A percentile compares a stretch with the other conserved stretches of the same genome.
Evolutionary conservation across 2,113 vertebrate species (phyloP).

Genomic region (Vulpes ferrilata): DNA sequence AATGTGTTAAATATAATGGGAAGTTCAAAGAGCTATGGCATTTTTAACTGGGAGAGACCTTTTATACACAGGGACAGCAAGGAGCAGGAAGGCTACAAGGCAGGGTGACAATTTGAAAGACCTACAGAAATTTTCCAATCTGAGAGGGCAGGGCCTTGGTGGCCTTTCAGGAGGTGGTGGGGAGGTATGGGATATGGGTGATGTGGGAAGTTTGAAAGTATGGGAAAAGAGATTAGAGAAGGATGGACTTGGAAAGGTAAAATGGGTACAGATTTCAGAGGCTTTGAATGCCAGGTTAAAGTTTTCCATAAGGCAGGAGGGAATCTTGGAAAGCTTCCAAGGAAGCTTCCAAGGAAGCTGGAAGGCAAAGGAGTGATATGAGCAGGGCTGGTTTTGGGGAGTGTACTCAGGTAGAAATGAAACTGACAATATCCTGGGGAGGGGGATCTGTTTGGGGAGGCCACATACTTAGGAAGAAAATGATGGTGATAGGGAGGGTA

Average conservation of each 20-base stretch:
- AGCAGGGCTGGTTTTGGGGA: neutral
- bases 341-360: too few species aligned
- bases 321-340: neutral
- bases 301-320: neutral
- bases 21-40: neutral
- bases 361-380: neutral
- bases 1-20: neutral
- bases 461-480: neutral
- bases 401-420: neutral
- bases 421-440: neutral
- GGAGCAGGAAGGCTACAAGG: neutral
- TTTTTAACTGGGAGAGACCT: neutral
- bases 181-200: neutral
- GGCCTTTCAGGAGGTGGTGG: neutral
- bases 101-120: neutral
- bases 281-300: neutral
- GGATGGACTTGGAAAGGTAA: neutral
- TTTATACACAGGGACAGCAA: neutral
- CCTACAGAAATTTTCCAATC: neutral
- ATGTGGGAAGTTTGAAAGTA: neutral
- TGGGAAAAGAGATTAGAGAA: neutral
- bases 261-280: neutral
- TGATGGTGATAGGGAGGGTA: fast-evolving
- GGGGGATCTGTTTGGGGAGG: neutral
- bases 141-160: neutral